phyloP scores from a whole-genome alignment of 2,797 vertebrate genomes.

The Threskiornis aethiopicus region DNA sequence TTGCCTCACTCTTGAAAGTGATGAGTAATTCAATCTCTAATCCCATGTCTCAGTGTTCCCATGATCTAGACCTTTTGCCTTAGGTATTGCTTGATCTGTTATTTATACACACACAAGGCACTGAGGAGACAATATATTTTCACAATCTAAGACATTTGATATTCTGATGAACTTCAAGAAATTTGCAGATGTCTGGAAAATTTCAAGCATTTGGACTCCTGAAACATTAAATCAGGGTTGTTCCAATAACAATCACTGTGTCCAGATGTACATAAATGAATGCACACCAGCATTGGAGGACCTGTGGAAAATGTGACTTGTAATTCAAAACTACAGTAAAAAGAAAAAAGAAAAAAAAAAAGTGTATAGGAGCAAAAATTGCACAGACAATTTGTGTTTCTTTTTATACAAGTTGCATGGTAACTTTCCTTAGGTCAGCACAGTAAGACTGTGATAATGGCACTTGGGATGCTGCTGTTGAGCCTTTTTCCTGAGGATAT shows the following conservation, averaged over 20 bases:
- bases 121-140: background rate
- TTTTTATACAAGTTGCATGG: background rate
- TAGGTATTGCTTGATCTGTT: background rate
- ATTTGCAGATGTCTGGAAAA: background rate
- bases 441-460: background rate
- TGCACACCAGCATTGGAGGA: fast-evolving
- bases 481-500: background rate
- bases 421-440: background rate
- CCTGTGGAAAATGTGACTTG: background rate
- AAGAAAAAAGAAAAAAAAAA: background rate
- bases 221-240: background rate
- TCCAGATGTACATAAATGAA: background rate
- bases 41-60: background rate
- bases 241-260: background rate
- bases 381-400: background rate
- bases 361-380: background rate
- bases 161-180: background rate
- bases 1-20: background rate
- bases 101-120: background rate
- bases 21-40: background rate
- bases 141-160: background rate
- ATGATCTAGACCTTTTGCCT: background rate
- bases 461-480: background rate
- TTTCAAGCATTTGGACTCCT: background rate
- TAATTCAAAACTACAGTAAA: background rate